Conservation (phyloP, 2,797 vertebrate genomes). For the Zalophus californianus region DNA sequence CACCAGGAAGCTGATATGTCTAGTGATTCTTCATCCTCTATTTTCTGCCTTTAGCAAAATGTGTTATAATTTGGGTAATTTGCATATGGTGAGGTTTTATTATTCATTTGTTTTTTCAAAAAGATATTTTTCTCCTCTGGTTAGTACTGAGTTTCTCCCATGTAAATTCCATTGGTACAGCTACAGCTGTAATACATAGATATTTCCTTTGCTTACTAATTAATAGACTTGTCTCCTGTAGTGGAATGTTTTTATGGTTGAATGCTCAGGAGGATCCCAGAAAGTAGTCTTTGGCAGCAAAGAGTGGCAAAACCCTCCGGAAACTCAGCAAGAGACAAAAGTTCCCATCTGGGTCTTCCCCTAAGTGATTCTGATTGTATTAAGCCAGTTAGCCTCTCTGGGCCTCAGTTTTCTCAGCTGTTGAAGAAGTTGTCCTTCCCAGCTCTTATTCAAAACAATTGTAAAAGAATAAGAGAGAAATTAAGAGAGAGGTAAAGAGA, state of each 20-base stretch:
- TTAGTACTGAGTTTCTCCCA: constrained; percentile 28
- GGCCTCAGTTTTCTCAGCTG: constrained; percentile 48
- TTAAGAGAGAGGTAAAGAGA: neutral
- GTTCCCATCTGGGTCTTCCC: neutral
- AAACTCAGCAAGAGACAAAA: constrained; percentile 57
- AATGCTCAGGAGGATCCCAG: constrained; percentile 19
- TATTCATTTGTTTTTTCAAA: neutral
- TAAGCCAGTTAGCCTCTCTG: constrained; percentile 28
- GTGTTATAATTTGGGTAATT: neutral
- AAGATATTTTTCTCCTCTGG: neutral
- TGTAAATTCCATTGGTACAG: neutral
- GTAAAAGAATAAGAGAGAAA: neutral
- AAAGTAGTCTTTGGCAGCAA: constrained; percentile 61
- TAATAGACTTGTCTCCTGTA: constrained; percentile 52
- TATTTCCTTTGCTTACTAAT: constrained; percentile 47
- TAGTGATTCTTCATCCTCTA: neutral
- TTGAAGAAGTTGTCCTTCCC: constrained; percentile 7
- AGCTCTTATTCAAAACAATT: constrained; percentile 37
- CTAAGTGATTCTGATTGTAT: neutral
- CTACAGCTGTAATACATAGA: neutral
- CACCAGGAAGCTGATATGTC: neutral
- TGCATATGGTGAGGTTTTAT: neutral
- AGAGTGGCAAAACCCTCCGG: neutral
- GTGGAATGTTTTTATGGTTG: constrained; percentile 41
- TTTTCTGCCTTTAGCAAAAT: constrained; percentile 36